These are phyloP conservation scores for Cistogaster globosa DNA, from an alignment of 2,888 invertebrate genomes.

Conservation along the genomic window DNA sequence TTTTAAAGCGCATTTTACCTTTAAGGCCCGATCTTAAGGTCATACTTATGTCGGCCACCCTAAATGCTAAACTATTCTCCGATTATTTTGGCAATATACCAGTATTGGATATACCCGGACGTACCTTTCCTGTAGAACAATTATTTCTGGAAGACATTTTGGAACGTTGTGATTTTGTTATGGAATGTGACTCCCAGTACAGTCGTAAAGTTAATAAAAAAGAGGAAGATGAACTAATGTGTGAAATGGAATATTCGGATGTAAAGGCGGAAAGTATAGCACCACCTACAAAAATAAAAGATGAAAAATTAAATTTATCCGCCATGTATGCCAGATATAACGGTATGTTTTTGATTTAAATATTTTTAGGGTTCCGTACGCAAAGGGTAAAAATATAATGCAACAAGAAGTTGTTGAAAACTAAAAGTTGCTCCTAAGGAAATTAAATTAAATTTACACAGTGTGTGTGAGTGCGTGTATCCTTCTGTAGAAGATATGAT, in stretches of 20 bases:
- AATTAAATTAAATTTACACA: too few species aligned
- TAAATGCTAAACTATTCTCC: constrained; percentile 93
- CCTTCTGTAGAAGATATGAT: too few species aligned
- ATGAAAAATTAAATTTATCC: constrained; percentile 88
- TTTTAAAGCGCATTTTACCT: constrained; percentile 89
- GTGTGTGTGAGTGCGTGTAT: too few species aligned
- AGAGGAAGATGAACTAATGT: constrained; percentile 85
- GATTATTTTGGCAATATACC: constrained; percentile 91
- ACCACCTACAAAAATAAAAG: constrained; percentile 86
- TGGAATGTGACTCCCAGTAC: constrained; percentile 85
- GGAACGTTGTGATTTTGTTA: constrained; percentile 85
- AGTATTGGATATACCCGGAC: constrained; percentile 91
- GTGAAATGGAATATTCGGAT: constrained; percentile 87
- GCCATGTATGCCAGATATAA: constrained; percentile 88
- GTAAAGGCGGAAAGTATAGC: constrained; percentile 84
- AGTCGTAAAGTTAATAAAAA: constrained; percentile 86
- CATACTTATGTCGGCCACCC: constrained; percentile 96
- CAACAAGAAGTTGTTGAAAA: too few species aligned
- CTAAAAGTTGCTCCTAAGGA: too few species aligned
- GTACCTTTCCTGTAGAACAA: constrained; percentile 93
- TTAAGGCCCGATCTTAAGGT: constrained; percentile 90
- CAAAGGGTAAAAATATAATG: too few species aligned
- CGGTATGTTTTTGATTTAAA: constrained; percentile 78
- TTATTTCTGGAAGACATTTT: constrained; percentile 92
- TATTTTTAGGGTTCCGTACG: too few species aligned